Evolutionary conservation across 2,888 invertebrate species (phyloP), one percentile per base, ranked within the genome.

Genomic region (Xiphydria camelus): DNA sequence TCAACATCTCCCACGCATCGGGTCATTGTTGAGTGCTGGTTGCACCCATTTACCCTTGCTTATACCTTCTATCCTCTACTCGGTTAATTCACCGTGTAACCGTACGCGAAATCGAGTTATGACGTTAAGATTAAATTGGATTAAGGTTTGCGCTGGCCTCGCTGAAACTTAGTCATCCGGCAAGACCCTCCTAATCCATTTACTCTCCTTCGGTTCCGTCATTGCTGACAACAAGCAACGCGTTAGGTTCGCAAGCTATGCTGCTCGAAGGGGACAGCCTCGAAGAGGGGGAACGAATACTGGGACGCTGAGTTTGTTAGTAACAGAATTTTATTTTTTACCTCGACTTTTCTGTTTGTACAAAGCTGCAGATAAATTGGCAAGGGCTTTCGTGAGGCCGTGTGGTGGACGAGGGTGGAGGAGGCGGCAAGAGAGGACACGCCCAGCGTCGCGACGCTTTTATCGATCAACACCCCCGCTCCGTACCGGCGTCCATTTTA

Each of bases 401-500:
- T 10, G 2, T 7, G 3, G 29, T 14, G 29, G 12, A 29, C 29
- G 29, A n/a, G n/a, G n/a, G n/a, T n/a, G n/a, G n/a, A n/a, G 57
- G 50, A 55, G 60, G 59, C 55, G 59, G 59, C 50, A 49, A 59
- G 49, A 50, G 45, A 56, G 62, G 70, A 68, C 69, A 69, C 69
- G 69, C 69, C 69, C 68, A 70, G 67, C 68, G 69, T 70, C 70
- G 70, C 70, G 69, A 69, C 69, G 68, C 66, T 65, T 62, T 65
- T 69, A 69, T 69, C 69, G 69, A 69, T 70, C 69, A 70, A 57
- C 59, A 41, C 48, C 26, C 49, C 33, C 45, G 31, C 41, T 37
- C 49, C 31, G 36, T 38, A 25, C 53, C 57, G 57, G 67, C 62
- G 59, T 62, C 67, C 67, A 67, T 67, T 68, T 68, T 66, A 67